Conservation (phyloP, 2,113 vertebrate genomes). For the Entelurus aequoreus region DNA sequence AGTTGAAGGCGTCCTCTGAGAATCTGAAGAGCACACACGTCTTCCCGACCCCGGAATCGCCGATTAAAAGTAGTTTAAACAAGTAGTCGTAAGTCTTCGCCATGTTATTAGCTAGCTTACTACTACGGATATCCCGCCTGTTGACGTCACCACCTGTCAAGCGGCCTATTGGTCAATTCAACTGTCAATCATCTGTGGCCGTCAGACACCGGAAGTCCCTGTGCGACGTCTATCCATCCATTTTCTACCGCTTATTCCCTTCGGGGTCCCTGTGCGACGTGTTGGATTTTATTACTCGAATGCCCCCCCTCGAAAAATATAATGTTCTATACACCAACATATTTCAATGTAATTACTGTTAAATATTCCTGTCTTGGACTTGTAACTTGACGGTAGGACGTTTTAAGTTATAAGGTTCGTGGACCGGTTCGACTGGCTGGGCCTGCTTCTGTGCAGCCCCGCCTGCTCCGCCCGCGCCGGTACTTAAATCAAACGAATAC, state of each 20-base stretch:
- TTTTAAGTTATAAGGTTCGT: neutral
- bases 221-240: too few species aligned
- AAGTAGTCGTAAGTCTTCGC: conserved; percentile 98
- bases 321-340: too few species aligned
- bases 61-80: conserved; percentile 98
- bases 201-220: conserved; percentile 50
- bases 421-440: neutral
- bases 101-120: conserved; percentile 72
- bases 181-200: conserved; percentile 34
- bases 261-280: neutral
- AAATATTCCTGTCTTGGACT: neutral
- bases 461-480: neutral
- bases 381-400: neutral
- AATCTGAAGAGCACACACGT: conserved; percentile 96
- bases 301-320: neutral
- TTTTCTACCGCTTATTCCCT: too few species aligned
- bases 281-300: conserved; percentile 28
- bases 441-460: neutral
- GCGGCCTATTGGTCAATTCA: conserved; percentile 28
- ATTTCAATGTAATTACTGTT: neutral
- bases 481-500: neutral
- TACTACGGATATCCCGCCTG: conserved; percentile 75
- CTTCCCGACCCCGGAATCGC: conserved; percentile 95
- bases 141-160: conserved; percentile 28
- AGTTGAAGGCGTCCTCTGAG: conserved; percentile 97